Evolutionary conservation across 1,140 invertebrate species (phyloP), one percentile per base, ranked within the genome.

Genomic region (Calycopis cecrops): DNA sequence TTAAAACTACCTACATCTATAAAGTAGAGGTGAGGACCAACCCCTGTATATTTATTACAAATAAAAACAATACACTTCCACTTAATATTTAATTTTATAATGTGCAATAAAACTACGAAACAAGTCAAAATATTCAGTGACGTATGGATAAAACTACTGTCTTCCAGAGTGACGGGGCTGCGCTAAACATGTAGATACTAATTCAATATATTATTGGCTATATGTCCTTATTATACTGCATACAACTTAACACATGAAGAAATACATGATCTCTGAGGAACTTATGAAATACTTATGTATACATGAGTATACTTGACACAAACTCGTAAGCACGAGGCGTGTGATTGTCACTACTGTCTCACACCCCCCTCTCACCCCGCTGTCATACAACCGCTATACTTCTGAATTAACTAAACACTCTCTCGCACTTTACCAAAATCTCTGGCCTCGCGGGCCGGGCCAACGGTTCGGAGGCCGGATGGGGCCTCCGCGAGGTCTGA

Each of bases 381-480:
- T 28, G 6, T 28, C 21, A 3, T 28, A 42, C 21, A 42, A 4
- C 8, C 9, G 21, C 37, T 33, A 9, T n/a, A 54, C 44, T 40
- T 40, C 21, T 52, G n/a, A 40, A 52, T 21, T 38, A 52, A 17
- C 9, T 33, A 54, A 34, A 44, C 18, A 34, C 14, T 18, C 38
- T 44, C 40, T 54, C 9, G 33, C 52, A 47, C 52, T 54, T 85
- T 75, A 85, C 78, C 78, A 85, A 55, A 85, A 85, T 42, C 78
- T 73, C 38, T 68, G 75, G 8, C 68, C 72, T 17, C 79, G 62
- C 0, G 82, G 80, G 0, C 74, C 79, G 59, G 62, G 67, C 77
- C 77, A 81, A 54, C 81, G 63, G 28, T 68, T 72, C 0, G 66
- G 67, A 1, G 74, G 71, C 35, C 79, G 57, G 2, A 6, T 6